Conservation (phyloP, 1,140 invertebrate genomes). For the Drosophila sproati region DNA sequence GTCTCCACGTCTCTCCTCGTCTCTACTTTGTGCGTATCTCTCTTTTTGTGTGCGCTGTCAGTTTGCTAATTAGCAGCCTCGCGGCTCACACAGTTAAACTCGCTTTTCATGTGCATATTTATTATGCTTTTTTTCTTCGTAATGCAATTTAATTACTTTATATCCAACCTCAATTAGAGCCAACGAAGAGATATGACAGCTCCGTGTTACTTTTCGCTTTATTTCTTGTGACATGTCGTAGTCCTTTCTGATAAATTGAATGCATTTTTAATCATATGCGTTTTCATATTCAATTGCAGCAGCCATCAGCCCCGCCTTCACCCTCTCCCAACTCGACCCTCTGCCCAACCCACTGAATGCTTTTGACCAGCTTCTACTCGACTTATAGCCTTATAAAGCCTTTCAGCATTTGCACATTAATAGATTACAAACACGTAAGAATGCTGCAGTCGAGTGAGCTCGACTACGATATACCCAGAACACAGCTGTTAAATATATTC, state of each 20-base stretch:
- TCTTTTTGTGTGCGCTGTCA: slow-evolving; percentile 62
- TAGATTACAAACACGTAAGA: background rate
- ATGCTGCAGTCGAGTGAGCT: too few species aligned
- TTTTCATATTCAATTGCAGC: slow-evolving; percentile 60
- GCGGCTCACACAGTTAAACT: slow-evolving; percentile 53
- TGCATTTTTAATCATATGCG: slow-evolving; percentile 77
- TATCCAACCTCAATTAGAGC: slow-evolving; percentile 52
- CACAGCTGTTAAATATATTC: too few species aligned
- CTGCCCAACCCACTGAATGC: too few species aligned
- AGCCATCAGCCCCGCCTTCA: slow-evolving; percentile 2
- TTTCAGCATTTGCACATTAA: slow-evolving; percentile 6
- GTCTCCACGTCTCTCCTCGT: background rate
- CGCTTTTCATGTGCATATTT: slow-evolving; percentile 79
- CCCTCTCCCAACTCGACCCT: background rate
- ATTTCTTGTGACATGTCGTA: slow-evolving; percentile 68
- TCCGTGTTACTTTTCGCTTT: slow-evolving; percentile 52
- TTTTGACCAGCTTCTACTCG: background rate
- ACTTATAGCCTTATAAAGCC: slow-evolving; percentile 3
- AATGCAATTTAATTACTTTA: slow-evolving; percentile 80
- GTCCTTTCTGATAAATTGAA: slow-evolving; percentile 68
- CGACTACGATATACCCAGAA: too few species aligned
- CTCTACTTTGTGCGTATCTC: background rate
- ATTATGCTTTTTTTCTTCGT: slow-evolving; percentile 51
- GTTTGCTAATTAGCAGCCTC: slow-evolving; percentile 78
- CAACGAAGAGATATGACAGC: slow-evolving; percentile 11